Base-by-base conservation (phyloP, 2,113 vertebrate species). In the Thryonomys swinderianus region DNA sequence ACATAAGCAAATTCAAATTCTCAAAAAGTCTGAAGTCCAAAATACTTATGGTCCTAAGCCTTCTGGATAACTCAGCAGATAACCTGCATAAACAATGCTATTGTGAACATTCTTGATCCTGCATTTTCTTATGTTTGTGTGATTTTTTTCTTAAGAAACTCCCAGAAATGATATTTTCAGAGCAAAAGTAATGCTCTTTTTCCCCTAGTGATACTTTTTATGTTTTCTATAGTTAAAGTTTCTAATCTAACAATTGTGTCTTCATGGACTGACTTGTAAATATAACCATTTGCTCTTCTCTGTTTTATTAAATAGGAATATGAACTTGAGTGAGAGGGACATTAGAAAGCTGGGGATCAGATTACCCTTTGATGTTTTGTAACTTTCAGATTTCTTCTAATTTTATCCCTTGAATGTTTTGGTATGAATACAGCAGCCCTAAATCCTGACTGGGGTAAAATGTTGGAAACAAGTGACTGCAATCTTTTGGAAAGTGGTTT, bases 401-500 rank as follows among this genome's bases (percentile, higher is more conserved):
- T 94, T 92, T 59, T 11, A 4, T 92, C 23, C 12, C 27, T 9
- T 74, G 85, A n/a, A 42, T 57, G 40, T 74, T 92, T 90, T 53
- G 69, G 51, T 30, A 20, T 17, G n/a, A 61, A 37, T 21, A 40
- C 5, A 42, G 84, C 5, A 73, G 55, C 34, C 30, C 62, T 78
- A 40, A 27, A 62, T 86, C 34, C 67, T 53, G 55, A 57, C 17
- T 57, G 16, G 55, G 13, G 8, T n/a, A 20, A 59, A 4, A n/a
- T 32, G 51, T 79, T 86, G n/a, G 69, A 53, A 94, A 64, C 30
- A 32, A 59, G 20, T 57, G 57, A 87, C 51, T 16, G 17, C 2
- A 48, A n/a, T 87, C 55, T n/a, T 89, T 87, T 96, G 62, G 40
- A 64, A 87, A 81, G 11, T 66, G 82, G 2, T 61, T 93, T 87